These are phyloP conservation scores for Synergus laeviventris DNA, from an alignment of 2,888 invertebrate genomes.

Conservation along the genomic window DNA sequence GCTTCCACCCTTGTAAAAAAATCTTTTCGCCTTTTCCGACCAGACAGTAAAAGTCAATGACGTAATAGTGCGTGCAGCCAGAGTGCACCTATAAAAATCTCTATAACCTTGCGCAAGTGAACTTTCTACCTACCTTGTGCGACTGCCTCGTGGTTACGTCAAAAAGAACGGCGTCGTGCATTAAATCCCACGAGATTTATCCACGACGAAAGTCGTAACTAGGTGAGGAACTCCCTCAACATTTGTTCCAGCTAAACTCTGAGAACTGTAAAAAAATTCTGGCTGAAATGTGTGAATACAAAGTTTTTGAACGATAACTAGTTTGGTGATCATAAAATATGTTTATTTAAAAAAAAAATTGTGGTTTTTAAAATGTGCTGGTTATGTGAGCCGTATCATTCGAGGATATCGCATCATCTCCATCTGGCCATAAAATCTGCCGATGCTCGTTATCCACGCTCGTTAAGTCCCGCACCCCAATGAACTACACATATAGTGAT, in stretches of 20 bases:
- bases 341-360: too few relatives aligned
- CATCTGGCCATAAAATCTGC: slow-evolving; percentile 74
- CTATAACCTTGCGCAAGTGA: slow-evolving; percentile 54
- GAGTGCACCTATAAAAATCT: slow-evolving; percentile 59
- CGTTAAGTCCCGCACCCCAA: slow-evolving; percentile 69
- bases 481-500: slow-evolving; percentile 53
- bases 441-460: slow-evolving; percentile 73
- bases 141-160: slow-evolving; percentile 11
- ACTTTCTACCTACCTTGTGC: slow-evolving; percentile 45
- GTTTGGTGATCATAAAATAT: background rate
- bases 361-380: slow-evolving; percentile 8
- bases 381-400: slow-evolving; percentile 64
- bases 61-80: slow-evolving; percentile 53
- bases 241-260: background rate
- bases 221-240: background rate
- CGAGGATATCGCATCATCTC: slow-evolving; percentile 72
- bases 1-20: slow-evolving; percentile 45
- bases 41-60: slow-evolving; percentile 60
- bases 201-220: slow-evolving; percentile 4
- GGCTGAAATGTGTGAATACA: background rate
- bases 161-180: slow-evolving; percentile 10
- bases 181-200: slow-evolving; percentile 22
- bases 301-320: background rate
- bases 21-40: slow-evolving; percentile 54
- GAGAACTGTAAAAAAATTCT: background rate